Percentiles rank a stretch among this genome's conserved stretches.
These are phyloP conservation scores for Leptopilina syphax DNA, from an alignment of 2,888 invertebrate species.

Conservation along the genomic window DNA sequence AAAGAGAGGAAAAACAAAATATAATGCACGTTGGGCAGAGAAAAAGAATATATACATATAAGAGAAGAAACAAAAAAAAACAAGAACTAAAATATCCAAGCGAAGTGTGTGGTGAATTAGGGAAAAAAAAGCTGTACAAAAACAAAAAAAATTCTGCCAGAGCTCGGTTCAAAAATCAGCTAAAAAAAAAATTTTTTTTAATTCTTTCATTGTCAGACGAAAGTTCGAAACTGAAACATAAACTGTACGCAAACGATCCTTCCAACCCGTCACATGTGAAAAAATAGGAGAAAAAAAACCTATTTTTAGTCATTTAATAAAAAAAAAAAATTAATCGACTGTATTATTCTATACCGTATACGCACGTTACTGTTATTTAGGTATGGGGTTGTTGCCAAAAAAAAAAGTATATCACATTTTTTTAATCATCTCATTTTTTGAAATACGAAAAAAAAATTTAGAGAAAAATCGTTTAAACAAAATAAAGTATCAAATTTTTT, in stretches of 20 bases:
- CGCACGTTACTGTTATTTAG: constrained; percentile 30
- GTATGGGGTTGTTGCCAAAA: constrained; percentile 33
- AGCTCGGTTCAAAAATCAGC: constrained; percentile 21
- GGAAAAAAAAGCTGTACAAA: constrained; percentile 18
- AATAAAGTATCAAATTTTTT: too few species aligned
- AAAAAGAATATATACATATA: not conserved
- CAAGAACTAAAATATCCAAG: constrained; percentile 1
- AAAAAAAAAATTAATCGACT: constrained; percentile 15
- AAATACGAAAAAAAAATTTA: too few species aligned
- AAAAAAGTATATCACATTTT: constrained; percentile 12
- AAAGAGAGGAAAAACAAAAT: not conserved
- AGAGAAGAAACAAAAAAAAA: too few species aligned
- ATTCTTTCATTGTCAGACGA: constrained; percentile 29
- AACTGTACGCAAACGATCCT: constrained; percentile 32
- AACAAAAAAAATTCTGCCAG: not conserved
- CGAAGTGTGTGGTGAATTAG: constrained; percentile 35
- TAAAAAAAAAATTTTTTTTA: not conserved
- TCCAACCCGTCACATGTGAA: constrained; percentile 16
- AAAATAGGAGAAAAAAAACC: constrained; percentile 6
- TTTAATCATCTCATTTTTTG: too few species aligned
- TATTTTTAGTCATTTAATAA: constrained; percentile 1
- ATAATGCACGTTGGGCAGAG: not conserved
- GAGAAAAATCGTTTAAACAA: too few species aligned
- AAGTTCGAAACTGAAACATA: constrained; percentile 41
- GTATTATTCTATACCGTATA: constrained; percentile 26